Base-by-base conservation (phyloP, 2,797 vertebrate species). In the Microctenopoma lineatum region DNA sequence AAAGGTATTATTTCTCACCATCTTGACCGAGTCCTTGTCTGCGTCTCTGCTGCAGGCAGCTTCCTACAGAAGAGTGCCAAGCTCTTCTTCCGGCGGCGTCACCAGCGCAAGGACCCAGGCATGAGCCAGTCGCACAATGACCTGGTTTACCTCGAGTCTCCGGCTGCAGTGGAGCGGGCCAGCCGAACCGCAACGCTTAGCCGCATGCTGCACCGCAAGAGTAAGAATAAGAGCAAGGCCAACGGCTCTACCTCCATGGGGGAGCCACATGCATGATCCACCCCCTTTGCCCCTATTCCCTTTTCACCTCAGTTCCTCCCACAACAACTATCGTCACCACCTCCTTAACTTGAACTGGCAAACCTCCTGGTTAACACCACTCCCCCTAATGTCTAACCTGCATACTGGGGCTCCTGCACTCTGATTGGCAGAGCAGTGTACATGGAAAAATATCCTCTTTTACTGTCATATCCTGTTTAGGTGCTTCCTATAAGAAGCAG, bases 71-170 rank as follows among this genome's bases (percentile, higher is more conserved):
- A 95, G 91, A 94, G 97, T 0, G 96, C 97, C 0, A 98, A 95
- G 92, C 93, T 98, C 34, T 99, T 99, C 90, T 98, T 99, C 93
- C 95, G 96, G 3, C 94, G 96, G 41, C 90, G 96, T 4, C 96
- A 97, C 79, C 97, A 96, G 80, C 95, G 96, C 87, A 98, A 98
- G 85, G 97, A 98, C 26, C 97, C 97, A 0, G 95, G 97, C 16
- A 96, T 99, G 97, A 99, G 97, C 92, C 97, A 98, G 83, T 99
- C 97, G 0, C 97, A 99, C 92, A 98, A 98, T 0, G 97, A 99
- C 90, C 95, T 99, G 62, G 95, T 96, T 55, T 97, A 96, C 93
- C 90, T 99, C 82, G 95, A 98, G 89, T 95, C 95, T 70, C 93
- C 94, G 0, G 66, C 91, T 12, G 53, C 91, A 0, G 93, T 94